These are phyloP conservation scores for Microplitis mediator DNA, from an alignment of 1,140 invertebrate genomes.

Conservation along the genomic window DNA sequence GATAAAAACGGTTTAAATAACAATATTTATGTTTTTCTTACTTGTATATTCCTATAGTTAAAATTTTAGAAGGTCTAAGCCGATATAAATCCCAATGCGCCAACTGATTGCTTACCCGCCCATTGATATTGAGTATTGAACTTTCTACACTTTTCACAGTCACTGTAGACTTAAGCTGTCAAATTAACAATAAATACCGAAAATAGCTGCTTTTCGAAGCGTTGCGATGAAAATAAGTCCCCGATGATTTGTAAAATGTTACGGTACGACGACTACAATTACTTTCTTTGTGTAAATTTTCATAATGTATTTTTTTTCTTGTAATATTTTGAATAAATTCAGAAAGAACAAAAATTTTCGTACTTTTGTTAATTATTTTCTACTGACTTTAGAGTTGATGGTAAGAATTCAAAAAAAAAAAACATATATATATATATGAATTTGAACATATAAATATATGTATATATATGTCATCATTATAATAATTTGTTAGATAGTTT, in stretches of 20 bases:
- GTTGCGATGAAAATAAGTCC: conserved; percentile 31
- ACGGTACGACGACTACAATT: conserved; percentile 12
- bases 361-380: no score
- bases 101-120: conserved; percentile 14
- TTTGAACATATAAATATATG: no score
- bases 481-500: no score
- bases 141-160: conserved; percentile 16
- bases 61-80: background rate
- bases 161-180: conserved; percentile 36
- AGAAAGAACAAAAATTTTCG: no score
- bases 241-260: conserved; percentile 38
- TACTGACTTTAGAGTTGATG: no score
- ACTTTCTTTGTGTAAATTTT: background rate
- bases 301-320: background rate
- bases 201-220: conserved; percentile 44
- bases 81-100: background rate
- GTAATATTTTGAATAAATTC: background rate
- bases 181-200: conserved; percentile 52
- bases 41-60: no score
- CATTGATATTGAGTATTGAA: background rate
- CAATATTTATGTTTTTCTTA: no score
- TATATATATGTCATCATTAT: no score
- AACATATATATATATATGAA: background rate
- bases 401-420: no score
- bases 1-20: no score